Percentiles rank a stretch among this genome's conserved stretches.
phyloP scores from a whole-genome alignment of 2,113 vertebrate species.

The Eudyptes chrysolophus region DNA sequence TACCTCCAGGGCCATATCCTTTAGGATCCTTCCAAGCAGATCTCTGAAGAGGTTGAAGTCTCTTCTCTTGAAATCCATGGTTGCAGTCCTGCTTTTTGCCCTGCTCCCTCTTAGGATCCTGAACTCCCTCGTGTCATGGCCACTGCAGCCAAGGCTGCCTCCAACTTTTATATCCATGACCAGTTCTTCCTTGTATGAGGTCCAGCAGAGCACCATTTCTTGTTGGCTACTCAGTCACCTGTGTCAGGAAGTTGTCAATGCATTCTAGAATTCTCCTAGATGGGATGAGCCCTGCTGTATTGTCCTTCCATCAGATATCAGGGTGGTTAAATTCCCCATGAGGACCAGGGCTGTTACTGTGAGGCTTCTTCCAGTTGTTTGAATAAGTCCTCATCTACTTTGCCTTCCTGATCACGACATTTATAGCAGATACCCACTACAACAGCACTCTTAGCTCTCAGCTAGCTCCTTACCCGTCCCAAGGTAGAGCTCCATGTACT shows the following conservation, averaged over 20 bases:
- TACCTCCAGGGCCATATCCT: background rate
- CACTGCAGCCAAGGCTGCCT: background rate
- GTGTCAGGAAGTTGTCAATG: background rate
- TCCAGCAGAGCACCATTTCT: background rate
- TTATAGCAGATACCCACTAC: background rate
- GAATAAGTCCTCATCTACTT: background rate
- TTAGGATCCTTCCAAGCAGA: background rate
- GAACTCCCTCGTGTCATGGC: too few relatives aligned
- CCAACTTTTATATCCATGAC: background rate
- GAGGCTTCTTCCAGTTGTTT: background rate
- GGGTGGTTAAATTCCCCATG: background rate
- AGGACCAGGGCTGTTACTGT: background rate
- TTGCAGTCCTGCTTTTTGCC: background rate
- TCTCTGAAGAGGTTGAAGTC: background rate
- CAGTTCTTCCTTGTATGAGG: background rate
- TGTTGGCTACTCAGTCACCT: background rate
- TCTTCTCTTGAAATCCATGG: background rate
- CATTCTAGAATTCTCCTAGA: background rate
- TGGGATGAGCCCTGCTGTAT: background rate
- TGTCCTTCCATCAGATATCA: background rate
- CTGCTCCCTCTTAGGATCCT: background rate
- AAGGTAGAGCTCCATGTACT: background rate
- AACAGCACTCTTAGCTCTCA: background rate
- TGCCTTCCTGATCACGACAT: background rate
- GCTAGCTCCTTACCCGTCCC: background rate